Base-by-base conservation (phyloP, 2,888 invertebrate species). In the Steinernema carpocapsae region DNA sequence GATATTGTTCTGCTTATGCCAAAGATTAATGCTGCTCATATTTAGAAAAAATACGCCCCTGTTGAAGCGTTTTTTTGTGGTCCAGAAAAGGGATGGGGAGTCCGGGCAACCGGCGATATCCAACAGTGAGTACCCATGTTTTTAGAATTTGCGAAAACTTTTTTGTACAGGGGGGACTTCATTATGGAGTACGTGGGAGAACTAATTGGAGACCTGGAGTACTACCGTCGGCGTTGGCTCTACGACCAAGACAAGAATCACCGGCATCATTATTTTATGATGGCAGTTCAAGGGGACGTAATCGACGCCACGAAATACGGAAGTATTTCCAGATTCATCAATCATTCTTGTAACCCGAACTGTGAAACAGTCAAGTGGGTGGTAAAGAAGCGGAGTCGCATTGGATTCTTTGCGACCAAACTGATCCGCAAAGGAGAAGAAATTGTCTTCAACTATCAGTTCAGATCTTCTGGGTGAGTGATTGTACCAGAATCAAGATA, bases 171-270 rank as follows among this genome's bases (percentile, higher is more conserved):
- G 75, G 96, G 95, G 10, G 92, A 93, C 85, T 99, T 99, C 89
- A 92, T 99, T 70, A 93, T 97, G 92, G 99, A 99, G 88, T 99
- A 99, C 88, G 94, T 99, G 0, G 99, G 99, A 0, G 99, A 99
- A 90, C 95, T 99, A 0, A 90, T 97, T 10, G 93, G 64, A 29
- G 14, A 64, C 17, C n/a, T 64, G 32, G 64, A 64, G 32, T 64
- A 64, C 32, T 64, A 64, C 64, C 64, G 64, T 2, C 91, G 97
- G 7, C 93, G 94, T 0, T 93, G 93, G 85, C 91, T 92, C 59
- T 97, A 97, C 88, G 93, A 94, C 0, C 92, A 93, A 82, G 93
- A 72, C 26, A 45, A 59, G 7, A 17, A 42, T 24, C 56, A 56
- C 10, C 19, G n/a, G 1, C 74, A 74, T 48, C 74, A 74, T 56